Base-by-base conservation (phyloP, 2,797 vertebrate species). In the Dermochelys coriacea region DNA sequence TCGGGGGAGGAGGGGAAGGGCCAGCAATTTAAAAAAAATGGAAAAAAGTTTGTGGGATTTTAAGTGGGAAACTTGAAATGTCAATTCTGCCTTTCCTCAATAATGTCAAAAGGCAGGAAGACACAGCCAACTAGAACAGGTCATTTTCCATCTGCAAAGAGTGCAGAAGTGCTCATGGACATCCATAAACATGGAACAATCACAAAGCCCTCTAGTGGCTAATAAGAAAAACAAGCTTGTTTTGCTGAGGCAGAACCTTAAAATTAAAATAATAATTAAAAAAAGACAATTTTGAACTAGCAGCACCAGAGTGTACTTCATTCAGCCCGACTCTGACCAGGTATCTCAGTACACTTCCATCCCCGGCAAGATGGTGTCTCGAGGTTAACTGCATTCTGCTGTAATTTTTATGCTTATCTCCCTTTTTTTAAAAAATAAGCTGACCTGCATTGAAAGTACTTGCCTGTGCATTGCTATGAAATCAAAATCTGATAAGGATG, bases 311-410 rank as follows among this genome's bases (percentile, higher is more conserved):
- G 14, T 41, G 2, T 2, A 80, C 49, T 55, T 85, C 7, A 47
- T 54, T 74, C 11, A 50, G 1, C 3, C 12, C 0, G 0, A 41
- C 77, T 47, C 59, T 80, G 83, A 68, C 50, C n/a, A 59, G 78
- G 12, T 34, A 5, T 0, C 2, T 45, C 80, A 18, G 14, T 23
- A 9, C 5, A 15, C 41, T 87, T 34, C 68, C 71, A 57, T 12
- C 23, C 45, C 50, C 23, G 85, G 41, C 5, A 0, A 52, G 51
- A 51, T 31, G 86, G 37, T 3, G 31, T 3, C 21, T 31, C 82
- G 14, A 1, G 1, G 5, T 0, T 52, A 29, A 12, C 68, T 37
- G 5, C 2, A 7, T 1, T 8, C 29, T 27, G 21, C 16, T 16
- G 14, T 34, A 25, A 57, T 34, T 3, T 14, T 74, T 57, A 29